phyloP scores from a whole-genome alignment of 2,797 vertebrate genomes.

The Parauchenoglanis punctatus region DNA sequence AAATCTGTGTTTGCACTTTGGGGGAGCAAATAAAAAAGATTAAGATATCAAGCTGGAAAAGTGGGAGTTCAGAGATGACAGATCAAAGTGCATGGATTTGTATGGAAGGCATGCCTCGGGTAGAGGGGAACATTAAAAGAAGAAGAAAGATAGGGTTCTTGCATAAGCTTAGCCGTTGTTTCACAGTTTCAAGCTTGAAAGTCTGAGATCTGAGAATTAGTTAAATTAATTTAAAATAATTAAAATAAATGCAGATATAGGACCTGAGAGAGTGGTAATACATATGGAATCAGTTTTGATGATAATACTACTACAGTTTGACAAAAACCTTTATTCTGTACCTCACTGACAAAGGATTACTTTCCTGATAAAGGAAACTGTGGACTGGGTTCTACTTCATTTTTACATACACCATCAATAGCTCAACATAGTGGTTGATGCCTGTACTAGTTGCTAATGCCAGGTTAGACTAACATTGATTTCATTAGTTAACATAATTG shows the following conservation, averaged over 20 bases:
- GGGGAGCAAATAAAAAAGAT: slow-evolving; percentile 10
- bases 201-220: not conserved
- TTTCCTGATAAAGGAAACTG: not conserved
- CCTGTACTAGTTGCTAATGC: not conserved
- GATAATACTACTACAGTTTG: not conserved
- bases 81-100: slow-evolving; percentile 42
- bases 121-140: slow-evolving; percentile 24
- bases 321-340: not conserved
- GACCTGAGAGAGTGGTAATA: too few relatives aligned
- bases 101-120: slow-evolving; percentile 40
- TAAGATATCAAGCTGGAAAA: slow-evolving; percentile 17
- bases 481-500: not conserved
- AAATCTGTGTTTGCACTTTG: not conserved
- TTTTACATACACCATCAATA: not conserved
- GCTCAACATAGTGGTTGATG: not conserved
- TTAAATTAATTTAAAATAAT: not conserved
- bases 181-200: slow-evolving; percentile 1
- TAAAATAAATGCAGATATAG: not conserved
- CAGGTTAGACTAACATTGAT: not conserved
- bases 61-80: slow-evolving; percentile 20
- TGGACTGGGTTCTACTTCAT: not conserved
- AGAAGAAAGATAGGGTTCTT: slow-evolving; percentile 31
- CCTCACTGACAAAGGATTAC: not conserved
- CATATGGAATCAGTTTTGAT: not conserved
- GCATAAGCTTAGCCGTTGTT: slow-evolving; percentile 46